Conservation (phyloP, 2,888 invertebrate genomes). For the Microplitis deprimator region DNA sequence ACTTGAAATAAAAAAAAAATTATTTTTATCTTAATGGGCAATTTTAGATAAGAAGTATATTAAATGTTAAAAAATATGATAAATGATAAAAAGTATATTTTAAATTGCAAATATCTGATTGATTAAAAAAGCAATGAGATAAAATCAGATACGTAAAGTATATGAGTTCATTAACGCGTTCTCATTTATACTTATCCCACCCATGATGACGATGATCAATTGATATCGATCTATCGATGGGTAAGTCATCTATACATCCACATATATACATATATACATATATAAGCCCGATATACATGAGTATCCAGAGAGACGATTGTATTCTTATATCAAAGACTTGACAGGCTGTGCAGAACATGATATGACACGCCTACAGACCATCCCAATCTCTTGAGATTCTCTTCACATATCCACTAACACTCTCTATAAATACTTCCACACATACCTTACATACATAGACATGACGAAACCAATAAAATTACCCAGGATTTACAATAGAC, state of each 20-base stretch:
- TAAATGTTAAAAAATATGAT: too few species aligned
- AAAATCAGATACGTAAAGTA: background rate
- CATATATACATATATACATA: slow-evolving; percentile 1
- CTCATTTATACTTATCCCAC: slow-evolving; percentile 14
- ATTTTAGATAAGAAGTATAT: too few species aligned
- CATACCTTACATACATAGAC: background rate
- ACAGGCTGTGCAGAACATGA: slow-evolving; percentile 28
- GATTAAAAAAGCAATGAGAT: background rate
- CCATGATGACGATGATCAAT: slow-evolving; percentile 6
- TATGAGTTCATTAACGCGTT: slow-evolving; percentile 13
- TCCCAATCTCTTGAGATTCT: slow-evolving; percentile 31
- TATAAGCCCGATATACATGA: background rate
- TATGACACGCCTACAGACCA: slow-evolving; percentile 34
- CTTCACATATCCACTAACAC: slow-evolving; percentile 2
- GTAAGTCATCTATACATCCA: background rate
- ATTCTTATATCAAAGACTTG: slow-evolving; percentile 23
- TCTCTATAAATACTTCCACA: background rate
- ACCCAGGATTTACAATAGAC: slow-evolving; percentile 18
- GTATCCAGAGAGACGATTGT: slow-evolving; percentile 10
- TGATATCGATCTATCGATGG: slow-evolving; percentile 17
- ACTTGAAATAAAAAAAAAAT: too few species aligned
- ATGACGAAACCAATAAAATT: slow-evolving; percentile 27
- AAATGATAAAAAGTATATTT: too few species aligned
- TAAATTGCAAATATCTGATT: background rate
- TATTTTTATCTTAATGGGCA: too few species aligned